A percentile compares a stretch with the other conserved stretches of the same genome.
Evolutionary conservation across 1,140 invertebrate species (phyloP).

Genomic region (Caenorhabditis briggsae): DNA sequence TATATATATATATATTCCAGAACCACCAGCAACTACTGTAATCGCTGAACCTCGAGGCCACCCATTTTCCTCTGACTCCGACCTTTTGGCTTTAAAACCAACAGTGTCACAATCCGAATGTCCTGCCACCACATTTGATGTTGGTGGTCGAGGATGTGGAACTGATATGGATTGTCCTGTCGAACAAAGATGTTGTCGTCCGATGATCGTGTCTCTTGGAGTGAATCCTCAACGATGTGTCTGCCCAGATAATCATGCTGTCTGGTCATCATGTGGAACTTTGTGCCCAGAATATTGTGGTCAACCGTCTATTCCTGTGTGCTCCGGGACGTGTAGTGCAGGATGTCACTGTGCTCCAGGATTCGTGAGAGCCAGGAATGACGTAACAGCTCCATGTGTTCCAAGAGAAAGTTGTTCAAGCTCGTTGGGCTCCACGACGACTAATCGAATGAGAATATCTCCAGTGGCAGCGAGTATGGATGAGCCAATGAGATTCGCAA

Average conservation of each 20-base stretch:
- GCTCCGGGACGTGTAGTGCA: slow-evolving; percentile 58
- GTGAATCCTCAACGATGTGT: slow-evolving; percentile 59
- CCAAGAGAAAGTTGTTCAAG: slow-evolving; percentile 55
- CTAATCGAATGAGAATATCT: slow-evolving; percentile 26
- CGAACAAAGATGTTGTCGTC: slow-evolving; percentile 60
- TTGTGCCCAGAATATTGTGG: slow-evolving; percentile 63
- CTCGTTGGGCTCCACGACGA: background rate
- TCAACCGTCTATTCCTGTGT: slow-evolving; percentile 59
- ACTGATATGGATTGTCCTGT: slow-evolving; percentile 60
- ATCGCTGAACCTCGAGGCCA: background rate
- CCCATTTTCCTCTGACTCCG: slow-evolving; percentile 11
- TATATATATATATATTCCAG: too few species aligned
- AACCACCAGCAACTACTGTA: background rate
- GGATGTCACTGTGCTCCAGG: slow-evolving; percentile 63
- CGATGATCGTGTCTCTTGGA: slow-evolving; percentile 52
- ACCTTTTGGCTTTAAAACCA: slow-evolving; percentile 6
- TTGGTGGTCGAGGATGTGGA: slow-evolving; percentile 55
- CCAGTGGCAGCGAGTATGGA: slow-evolving; percentile 52
- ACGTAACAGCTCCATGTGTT: slow-evolving; percentile 63
- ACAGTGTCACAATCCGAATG: slow-evolving; percentile 26
- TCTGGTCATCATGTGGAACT: slow-evolving; percentile 61
- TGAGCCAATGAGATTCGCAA: slow-evolving; percentile 52
- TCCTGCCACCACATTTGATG: slow-evolving; percentile 58
- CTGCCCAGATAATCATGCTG: slow-evolving; percentile 59
- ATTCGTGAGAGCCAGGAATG: slow-evolving; percentile 60